Evolutionary conservation across 2,888 invertebrate genomes (phyloP), one percentile per base, ranked within the genome.

Genomic region (Tortrix viridana): DNA sequence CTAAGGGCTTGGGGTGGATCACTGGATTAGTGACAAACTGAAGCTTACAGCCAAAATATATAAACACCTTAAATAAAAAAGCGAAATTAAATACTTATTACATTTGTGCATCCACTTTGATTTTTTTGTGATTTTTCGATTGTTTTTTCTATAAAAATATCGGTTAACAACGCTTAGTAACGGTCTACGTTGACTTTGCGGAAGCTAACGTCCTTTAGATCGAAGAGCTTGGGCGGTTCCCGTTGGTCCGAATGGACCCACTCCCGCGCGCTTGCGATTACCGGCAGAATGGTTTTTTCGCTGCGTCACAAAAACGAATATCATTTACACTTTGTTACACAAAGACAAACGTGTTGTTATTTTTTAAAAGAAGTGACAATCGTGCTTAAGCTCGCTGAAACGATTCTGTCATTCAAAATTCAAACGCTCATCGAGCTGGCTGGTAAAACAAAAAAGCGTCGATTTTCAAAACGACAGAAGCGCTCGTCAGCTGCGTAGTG

Each of bases 261-360:
- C 73, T 90, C 90, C 80, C 90, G 78, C 78, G 92, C 92, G 74
- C 83, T 88, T 81, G 85, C 90, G 79, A 91, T 81, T 80, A 89
- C 71, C 79, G 92, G 92, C 77, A 90, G 85, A 62, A 91, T 76
- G 71, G 85, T 87, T 75, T 85, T 85, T 74, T 86, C 88, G 84
- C 92, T 92, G 89, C 76, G 81, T 82, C 86, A 84, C 77, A 83
- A 88, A 87, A 82, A 71, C 69, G 43, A 69, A 62, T 48, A 69
- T 84, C 77, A 86, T 79, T 83, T 54, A 44, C 41, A 41, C 5
- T 16, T 41, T 41, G 2, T 37, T 19, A 32, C 19, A 26, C 44
- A 50, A 16, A 22, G 38, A 53, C 47, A 57, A 38, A 52, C 52
- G 47, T 52, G 56, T 22, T 49, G 50, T 62, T 62, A 55, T 9